Conservation (phyloP, 2,888 invertebrate genomes). For the Drosophila seclusa region DNA sequence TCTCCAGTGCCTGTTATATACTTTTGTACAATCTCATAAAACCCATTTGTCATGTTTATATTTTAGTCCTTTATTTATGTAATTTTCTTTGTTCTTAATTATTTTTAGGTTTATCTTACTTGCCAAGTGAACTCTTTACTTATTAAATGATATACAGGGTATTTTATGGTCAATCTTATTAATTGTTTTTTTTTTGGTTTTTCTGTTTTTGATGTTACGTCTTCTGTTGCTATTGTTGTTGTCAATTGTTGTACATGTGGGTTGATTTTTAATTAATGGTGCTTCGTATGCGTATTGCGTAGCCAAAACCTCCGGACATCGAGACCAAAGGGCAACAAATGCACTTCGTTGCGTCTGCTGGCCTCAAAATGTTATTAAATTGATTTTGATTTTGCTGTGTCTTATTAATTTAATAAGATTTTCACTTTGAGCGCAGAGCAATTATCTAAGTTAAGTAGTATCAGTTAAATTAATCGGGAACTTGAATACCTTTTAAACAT, state of each 20-base stretch:
- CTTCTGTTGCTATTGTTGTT: constrained; percentile 27
- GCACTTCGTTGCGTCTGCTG: too few relatives aligned
- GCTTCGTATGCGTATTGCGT: constrained; percentile 74
- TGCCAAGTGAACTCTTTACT: background rate
- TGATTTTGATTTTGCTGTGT: background rate
- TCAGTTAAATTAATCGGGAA: background rate
- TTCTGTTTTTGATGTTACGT: constrained; percentile 68
- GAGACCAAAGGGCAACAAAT: constrained; percentile 34
- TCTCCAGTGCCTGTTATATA: background rate
- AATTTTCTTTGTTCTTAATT: background rate
- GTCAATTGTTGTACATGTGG: constrained; percentile 54
- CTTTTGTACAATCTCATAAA: too few relatives aligned
- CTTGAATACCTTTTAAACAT: background rate
- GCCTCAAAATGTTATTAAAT: background rate
- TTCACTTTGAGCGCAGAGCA: background rate
- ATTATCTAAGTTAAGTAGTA: background rate
- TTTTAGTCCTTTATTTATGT: background rate
- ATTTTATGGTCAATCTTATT: background rate
- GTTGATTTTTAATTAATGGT: constrained; percentile 77
- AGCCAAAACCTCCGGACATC: constrained; percentile 47
- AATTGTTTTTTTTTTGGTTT: constrained; percentile 30
- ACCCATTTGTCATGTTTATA: background rate
- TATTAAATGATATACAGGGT: background rate
- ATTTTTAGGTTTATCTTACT: too few relatives aligned
- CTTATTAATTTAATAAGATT: background rate